Percentiles rank a stretch among this genome's conserved stretches.
These are phyloP conservation scores for Malurus cyaneus DNA, from an alignment of 2,113 vertebrate species.

Conservation along the genomic window DNA sequence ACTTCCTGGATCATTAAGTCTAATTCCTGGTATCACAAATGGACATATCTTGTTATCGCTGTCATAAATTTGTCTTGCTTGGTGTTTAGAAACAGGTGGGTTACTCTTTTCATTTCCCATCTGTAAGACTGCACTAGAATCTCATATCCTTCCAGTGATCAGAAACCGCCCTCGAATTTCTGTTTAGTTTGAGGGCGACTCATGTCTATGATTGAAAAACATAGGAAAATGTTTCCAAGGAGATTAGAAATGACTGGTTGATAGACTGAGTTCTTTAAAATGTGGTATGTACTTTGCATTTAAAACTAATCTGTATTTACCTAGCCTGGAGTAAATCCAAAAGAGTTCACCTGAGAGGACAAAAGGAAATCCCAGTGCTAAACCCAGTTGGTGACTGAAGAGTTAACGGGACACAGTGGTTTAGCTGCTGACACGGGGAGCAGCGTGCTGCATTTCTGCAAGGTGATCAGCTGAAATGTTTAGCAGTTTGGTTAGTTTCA, in stretches of 20 bases:
- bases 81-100: neutral
- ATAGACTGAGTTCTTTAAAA: neutral
- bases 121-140: neutral
- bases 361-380: neutral
- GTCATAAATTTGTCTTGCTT: neutral
- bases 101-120: neutral
- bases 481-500: neutral
- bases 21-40: neutral
- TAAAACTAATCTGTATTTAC: neutral
- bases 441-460: neutral
- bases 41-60: neutral
- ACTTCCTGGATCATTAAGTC: neutral
- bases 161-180: neutral
- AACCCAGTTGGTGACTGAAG: neutral
- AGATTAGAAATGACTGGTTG: neutral
- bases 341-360: neutral
- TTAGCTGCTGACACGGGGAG: neutral
- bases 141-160: neutral
- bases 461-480: constrained; percentile 1
- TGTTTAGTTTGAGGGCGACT: neutral
- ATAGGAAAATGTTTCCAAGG: neutral
- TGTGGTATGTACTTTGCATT: neutral
- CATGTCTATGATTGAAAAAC: neutral
- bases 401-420: constrained; percentile 1
- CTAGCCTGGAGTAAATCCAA: neutral